Evolutionary conservation across 1,140 invertebrate genomes (phyloP).

Genomic region (Lepidotrigona ventralis): DNA sequence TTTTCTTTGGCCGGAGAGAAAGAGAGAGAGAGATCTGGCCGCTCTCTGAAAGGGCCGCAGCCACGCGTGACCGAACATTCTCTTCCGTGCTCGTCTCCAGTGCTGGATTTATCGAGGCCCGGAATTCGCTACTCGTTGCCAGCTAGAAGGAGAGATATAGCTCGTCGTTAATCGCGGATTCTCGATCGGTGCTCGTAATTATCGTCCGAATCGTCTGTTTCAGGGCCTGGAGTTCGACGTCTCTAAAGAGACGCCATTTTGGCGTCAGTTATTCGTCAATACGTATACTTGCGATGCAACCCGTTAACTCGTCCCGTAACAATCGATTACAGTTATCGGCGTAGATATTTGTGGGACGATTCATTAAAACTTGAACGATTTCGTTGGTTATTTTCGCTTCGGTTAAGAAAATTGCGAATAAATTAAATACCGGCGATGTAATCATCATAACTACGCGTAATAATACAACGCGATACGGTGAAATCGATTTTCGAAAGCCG

Average conservation of each 20-base stretch:
- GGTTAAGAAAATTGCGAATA: too few species aligned
- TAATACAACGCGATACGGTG: too few species aligned
- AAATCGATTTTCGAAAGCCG: too few species aligned
- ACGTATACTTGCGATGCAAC: not conserved
- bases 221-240: conserved; percentile 4
- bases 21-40: conserved; percentile 44
- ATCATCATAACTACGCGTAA: too few species aligned
- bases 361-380: not conserved
- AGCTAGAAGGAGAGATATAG: not conserved
- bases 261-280: conserved; percentile 7
- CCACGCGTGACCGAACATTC: conserved; percentile 77
- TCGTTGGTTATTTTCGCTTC: too few species aligned
- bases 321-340: not conserved
- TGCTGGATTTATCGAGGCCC: conserved; percentile 48
- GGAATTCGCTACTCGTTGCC: conserved; percentile 42
- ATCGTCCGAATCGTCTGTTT: conserved; percentile 49
- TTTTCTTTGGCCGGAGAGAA: conserved; percentile 26
- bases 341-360: not conserved
- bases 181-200: conserved; percentile 49
- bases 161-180: conserved; percentile 45
- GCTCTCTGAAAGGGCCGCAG: conserved; percentile 70
- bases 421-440: too few species aligned
- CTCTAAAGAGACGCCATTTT: not conserved
- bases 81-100: conserved; percentile 67
- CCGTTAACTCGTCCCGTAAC: conserved; percentile 4